Percentiles rank a stretch among this genome's conserved stretches.
Evolutionary conservation across 2,113 vertebrate species (phyloP).

Genomic region (Ailuropoda melanoleuca): DNA sequence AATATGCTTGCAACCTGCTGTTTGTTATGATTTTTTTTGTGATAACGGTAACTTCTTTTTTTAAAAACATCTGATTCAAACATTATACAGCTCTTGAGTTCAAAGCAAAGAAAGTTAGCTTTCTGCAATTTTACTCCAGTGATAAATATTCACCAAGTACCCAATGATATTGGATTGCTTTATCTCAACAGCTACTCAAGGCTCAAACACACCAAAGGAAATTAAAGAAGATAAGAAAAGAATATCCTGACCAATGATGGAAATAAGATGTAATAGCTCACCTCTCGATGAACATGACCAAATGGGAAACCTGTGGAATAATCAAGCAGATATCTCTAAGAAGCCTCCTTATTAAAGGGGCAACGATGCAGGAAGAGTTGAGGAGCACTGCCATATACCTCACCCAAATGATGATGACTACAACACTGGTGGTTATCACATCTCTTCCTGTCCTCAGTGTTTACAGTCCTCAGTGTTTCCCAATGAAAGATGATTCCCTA

Average conservation of each 20-base stretch:
- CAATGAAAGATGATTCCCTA: not conserved
- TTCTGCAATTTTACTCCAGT: conserved; percentile 30
- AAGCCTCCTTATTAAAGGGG: not conserved
- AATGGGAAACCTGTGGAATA: not conserved
- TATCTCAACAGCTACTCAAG: conserved; percentile 51
- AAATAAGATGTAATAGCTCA: conserved; percentile 8
- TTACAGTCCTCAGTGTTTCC: not conserved
- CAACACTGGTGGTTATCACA: not conserved
- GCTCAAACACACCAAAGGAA: conserved; percentile 20
- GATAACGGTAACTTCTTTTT: conserved; percentile 2
- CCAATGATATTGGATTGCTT: conserved; percentile 24
- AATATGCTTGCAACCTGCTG: conserved; percentile 53
- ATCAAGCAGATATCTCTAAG: not conserved
- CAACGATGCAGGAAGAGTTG: not conserved
- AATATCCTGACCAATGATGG: not conserved
- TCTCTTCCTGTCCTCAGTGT: not conserved
- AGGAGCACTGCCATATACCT: not conserved
- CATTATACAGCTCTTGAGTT: not conserved
- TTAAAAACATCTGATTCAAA: not conserved
- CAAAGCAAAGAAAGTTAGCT: conserved; percentile 32
- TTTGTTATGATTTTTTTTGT: conserved; percentile 32
- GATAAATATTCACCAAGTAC: conserved; percentile 14
- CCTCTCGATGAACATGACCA: not conserved
- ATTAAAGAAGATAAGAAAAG: conserved; percentile 58
- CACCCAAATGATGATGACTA: not conserved